These are phyloP conservation scores for Drosophila greeni DNA, from an alignment of 2,888 invertebrate genomes.

Conservation along the genomic window DNA sequence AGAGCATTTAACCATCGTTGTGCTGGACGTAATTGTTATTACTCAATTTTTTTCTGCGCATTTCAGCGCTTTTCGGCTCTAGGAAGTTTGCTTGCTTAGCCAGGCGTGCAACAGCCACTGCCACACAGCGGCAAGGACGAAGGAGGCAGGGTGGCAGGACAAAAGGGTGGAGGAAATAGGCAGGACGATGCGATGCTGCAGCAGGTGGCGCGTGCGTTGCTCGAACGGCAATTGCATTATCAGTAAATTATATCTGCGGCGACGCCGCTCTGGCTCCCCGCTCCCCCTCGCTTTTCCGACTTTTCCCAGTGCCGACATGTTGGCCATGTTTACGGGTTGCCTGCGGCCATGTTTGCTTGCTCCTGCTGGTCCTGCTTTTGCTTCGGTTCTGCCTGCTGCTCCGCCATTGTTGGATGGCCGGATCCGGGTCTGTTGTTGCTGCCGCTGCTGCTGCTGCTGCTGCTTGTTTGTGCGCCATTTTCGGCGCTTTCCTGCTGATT, in stretches of 20 bases:
- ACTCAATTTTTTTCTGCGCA: conserved; percentile 44
- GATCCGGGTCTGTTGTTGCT: conserved; percentile 27
- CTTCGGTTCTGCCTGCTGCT: conserved; percentile 15
- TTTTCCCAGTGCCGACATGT: conserved; percentile 34
- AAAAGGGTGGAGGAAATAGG: background rate
- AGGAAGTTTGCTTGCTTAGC: conserved; percentile 44
- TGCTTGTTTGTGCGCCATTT: conserved; percentile 60
- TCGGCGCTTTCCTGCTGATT: conserved; percentile 70
- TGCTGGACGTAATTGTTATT: conserved; percentile 31
- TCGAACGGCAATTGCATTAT: conserved; percentile 55
- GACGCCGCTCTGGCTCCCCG: conserved; percentile 9
- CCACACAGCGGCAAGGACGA: conserved; percentile 6
- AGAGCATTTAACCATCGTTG: conserved; percentile 30
- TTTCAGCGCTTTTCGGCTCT: conserved; percentile 43
- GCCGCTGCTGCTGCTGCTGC: conserved; percentile 23
- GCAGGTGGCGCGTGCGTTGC: conserved; percentile 32
- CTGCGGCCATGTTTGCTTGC: conserved; percentile 58
- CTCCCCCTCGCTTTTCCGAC: conserved; percentile 24
- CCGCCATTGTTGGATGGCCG: conserved; percentile 25
- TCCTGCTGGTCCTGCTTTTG: conserved; percentile 24
- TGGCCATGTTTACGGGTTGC: conserved; percentile 61
- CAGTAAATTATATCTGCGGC: conserved; percentile 69
- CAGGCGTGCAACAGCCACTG: conserved; percentile 28
- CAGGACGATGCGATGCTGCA: conserved; percentile 30
- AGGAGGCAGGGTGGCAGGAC: conserved; percentile 1